Percentiles rank a stretch among this genome's conserved stretches.
Evolutionary conservation across 2,113 vertebrate species (phyloP).

Genomic region (Corythornis madagascariensis): DNA sequence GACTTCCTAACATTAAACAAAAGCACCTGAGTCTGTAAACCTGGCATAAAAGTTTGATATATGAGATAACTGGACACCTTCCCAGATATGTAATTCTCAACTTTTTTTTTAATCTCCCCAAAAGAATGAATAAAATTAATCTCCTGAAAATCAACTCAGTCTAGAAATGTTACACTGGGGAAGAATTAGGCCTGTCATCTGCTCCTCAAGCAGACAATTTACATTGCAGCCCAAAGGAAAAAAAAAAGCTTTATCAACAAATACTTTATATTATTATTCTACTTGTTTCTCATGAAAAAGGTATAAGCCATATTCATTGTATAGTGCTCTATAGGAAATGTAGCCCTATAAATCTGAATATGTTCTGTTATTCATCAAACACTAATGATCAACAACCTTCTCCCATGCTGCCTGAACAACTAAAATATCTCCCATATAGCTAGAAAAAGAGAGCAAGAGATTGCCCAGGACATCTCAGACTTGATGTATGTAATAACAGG

Average conservation of each 20-base stretch:
- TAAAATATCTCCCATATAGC: background rate
- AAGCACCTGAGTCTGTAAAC: background rate
- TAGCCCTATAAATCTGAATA: background rate
- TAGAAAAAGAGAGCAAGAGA: background rate
- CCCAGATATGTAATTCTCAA: background rate
- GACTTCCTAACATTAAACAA: background rate
- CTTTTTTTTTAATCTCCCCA: background rate
- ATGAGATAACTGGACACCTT: background rate
- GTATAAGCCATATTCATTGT: background rate
- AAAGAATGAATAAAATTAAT: background rate
- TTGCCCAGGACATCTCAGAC: background rate
- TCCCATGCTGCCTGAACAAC: background rate
- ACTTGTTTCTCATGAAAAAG: background rate
- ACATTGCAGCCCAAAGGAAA: background rate
- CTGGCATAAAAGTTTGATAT: background rate
- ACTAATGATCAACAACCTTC: background rate
- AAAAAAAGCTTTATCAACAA: background rate
- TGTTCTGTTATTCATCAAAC: background rate
- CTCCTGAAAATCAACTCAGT: background rate
- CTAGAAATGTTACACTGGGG: background rate
- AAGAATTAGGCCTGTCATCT: background rate
- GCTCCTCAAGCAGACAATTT: background rate
- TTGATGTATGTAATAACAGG: background rate
- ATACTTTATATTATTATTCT: background rate
- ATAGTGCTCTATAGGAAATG: background rate